Conservation (phyloP, 2,888 invertebrate genomes). For the Trachelus troglodyta region DNA sequence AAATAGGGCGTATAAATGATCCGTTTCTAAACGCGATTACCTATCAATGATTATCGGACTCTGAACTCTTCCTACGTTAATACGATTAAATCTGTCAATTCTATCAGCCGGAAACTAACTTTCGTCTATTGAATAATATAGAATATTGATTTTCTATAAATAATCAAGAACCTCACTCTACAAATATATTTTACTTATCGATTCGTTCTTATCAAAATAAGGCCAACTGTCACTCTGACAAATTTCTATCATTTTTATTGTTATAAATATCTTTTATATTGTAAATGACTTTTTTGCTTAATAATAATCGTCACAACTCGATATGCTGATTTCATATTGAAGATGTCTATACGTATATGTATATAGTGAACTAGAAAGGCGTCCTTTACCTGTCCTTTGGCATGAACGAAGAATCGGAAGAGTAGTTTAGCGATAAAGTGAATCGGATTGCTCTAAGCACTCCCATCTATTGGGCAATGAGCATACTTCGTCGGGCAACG, state of each 20-base stretch:
- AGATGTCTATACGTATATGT: not conserved
- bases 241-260: not conserved
- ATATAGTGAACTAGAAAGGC: not conserved
- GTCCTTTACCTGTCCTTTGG: not conserved
- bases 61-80: not conserved
- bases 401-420: not conserved
- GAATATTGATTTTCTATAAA: not conserved
- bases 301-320: not conserved
- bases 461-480: slow-evolving; percentile 33
- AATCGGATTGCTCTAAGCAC: slow-evolving; percentile 15
- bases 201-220: not conserved
- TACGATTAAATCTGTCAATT: not conserved
- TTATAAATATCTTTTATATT: not conserved
- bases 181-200: not conserved
- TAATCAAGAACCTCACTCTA: not conserved
- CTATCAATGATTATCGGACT: not conserved
- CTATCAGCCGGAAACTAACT: not conserved
- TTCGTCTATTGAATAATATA: not conserved
- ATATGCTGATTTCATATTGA: not conserved
- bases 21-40: not conserved
- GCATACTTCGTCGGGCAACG: slow-evolving; percentile 20
- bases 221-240: not conserved
- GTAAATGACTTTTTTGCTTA: not conserved
- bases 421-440: not conserved
- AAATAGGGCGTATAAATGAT: slow-evolving; percentile 24